Percentiles rank a stretch among this genome's conserved stretches.
phyloP scores from a whole-genome alignment of 2,113 vertebrate genomes.

The Cephalophus harveyi region DNA sequence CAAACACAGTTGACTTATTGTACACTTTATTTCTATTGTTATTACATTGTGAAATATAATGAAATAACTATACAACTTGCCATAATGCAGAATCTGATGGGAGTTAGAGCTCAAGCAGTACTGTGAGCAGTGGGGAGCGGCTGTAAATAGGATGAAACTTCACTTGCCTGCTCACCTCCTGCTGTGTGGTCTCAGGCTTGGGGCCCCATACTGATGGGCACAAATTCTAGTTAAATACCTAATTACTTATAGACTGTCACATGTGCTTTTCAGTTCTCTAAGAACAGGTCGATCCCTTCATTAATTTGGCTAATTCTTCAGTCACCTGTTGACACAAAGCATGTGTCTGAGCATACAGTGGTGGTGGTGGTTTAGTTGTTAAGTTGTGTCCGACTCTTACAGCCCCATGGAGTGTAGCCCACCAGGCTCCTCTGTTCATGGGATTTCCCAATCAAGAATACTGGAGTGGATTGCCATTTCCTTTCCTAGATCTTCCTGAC shows the following conservation, averaged over 20 bases:
- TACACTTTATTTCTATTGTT: background rate
- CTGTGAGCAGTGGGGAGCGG: rapidly evolving
- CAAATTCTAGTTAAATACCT: background rate
- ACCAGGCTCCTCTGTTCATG: background rate
- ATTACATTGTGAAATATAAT: background rate
- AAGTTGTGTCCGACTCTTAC: background rate
- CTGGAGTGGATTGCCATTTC: background rate
- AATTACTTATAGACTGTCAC: background rate
- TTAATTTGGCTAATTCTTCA: background rate
- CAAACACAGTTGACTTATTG: background rate
- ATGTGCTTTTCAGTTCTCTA: background rate
- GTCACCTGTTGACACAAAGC: background rate
- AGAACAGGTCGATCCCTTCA: background rate
- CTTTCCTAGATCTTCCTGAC: background rate
- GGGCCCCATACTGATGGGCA: too few relatives aligned
- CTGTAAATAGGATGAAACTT: background rate
- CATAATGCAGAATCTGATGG: background rate
- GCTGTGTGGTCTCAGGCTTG: background rate
- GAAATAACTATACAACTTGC: background rate
- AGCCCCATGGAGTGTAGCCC: background rate
- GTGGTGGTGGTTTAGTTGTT: background rate
- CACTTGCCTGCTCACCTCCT: background rate
- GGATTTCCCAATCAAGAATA: background rate
- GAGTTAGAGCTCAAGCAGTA: background rate
- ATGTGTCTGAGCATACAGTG: background rate